Base-by-base conservation (phyloP, 2,797 vertebrate species). In the Lates japonicus region DNA sequence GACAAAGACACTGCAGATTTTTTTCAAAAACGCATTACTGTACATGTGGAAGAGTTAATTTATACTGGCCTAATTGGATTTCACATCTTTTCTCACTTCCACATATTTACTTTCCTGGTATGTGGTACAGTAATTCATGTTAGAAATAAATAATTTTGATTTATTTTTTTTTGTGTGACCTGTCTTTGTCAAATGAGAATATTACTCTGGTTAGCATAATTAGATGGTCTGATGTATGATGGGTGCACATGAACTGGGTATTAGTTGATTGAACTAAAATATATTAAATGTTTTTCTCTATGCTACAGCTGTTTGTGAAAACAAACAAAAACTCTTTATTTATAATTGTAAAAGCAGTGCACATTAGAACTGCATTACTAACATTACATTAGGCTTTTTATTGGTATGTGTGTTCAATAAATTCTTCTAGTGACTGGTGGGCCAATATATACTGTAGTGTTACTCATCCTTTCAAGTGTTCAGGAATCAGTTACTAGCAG, bases 401-500 rank as follows among this genome's bases (percentile, higher is more conserved):
- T 80, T 75, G 29, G 62, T 76, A n/a, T 55, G 68, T 39, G 65
- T 80, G 76, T 85, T 82, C 84, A 68, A 84, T 89, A 88, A 88
- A 91, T 92, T 85, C 85, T 91, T 77, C 67, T 62, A 60, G 86
- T 90, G 80, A 87, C 80, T 87, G 49, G 80, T 92, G 87, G 88
- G 88, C 90, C 88, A 86, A 85, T 87, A 86, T 88, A 87, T 87
- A 87, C 82, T 80, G 88, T 90, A 86, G 86, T 83, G 91, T 89
- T 93, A 83, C 88, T 90, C 90, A 87, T 92, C 91, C 91, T 88
- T 90, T 87, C 86, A 83, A 92, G 92, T 84, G 86, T 93, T 93
- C 92, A 87, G 90, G 90, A n/a, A n/a, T 93, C 93, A 90, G 92
- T 96, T 95, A 93, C 95, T 90, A 96, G 94, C 90, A 95, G 95